A percentile compares a stretch with the other conserved stretches of the same genome.
phyloP scores from a whole-genome alignment of 2,113 vertebrate species.

The Microtus pennsylvanicus region DNA sequence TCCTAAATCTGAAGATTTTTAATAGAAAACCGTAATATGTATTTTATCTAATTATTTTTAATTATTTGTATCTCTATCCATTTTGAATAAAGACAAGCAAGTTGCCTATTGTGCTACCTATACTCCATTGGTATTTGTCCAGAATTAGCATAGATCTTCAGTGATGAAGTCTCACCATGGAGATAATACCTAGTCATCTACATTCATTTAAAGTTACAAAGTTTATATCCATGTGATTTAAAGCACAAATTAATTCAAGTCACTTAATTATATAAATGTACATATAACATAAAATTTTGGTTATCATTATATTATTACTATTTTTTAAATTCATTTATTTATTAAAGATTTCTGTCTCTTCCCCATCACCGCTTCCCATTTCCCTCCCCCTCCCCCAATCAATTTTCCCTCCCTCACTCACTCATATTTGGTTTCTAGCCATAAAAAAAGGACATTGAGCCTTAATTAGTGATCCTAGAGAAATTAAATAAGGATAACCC shows the following conservation, averaged over 20 bases:
- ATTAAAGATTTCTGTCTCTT: too few species aligned
- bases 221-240: neutral
- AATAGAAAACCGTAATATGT: neutral
- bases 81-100: neutral
- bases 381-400: too few species aligned
- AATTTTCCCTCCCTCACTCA: too few species aligned
- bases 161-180: neutral
- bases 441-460: too few species aligned
- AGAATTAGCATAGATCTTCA: neutral
- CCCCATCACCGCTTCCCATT: too few species aligned
- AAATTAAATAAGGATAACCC: too few species aligned
- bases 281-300: neutral
- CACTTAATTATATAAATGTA: neutral
- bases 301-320: neutral
- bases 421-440: too few species aligned
- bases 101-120: neutral
- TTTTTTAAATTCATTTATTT: too few species aligned
- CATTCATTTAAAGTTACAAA: conserved; percentile 9
- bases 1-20: neutral
- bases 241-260: neutral
- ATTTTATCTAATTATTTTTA: neutral
- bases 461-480: too few species aligned
- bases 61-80: neutral
- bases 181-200: neutral
- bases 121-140: neutral